Base-by-base conservation (phyloP, 53 echinoderm and acorn worm genomes). In the Astropecten irregularis region DNA sequence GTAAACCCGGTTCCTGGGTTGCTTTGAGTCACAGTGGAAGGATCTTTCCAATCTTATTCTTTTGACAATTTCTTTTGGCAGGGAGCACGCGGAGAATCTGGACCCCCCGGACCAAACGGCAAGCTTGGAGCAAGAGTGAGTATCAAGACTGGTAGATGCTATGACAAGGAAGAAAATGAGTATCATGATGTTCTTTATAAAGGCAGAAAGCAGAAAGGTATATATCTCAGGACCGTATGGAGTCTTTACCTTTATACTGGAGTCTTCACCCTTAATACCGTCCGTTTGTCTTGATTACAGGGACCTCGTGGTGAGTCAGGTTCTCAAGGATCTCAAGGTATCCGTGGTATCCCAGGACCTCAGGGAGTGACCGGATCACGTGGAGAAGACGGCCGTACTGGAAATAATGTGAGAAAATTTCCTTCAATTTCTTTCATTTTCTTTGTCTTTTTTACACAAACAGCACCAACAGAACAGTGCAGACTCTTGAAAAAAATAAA, bases 341-440 rank as follows among this genome's bases (percentile, higher is more conserved):
- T 86, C 27, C 86, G 90, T 72, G 90, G 90, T 36, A 11, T 57
- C 16, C 66, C 48, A 57, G 90, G 84, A 69, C 27, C 16, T 23
- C 19, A 37, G 56, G 84, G 84, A 56, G 13, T 14, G 19, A 20
- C 28, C 28, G 84, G 84, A 29, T 14, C 70, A 3, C 10, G 69
- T 6, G 84, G 84, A 27, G 57, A 69, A 14, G 59, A 69, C 18
- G 84, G 84, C 42, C 38, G 70, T 22, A 34, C 19, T 26, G 84
- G 84, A 50, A 44, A 23, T 18, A 9, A 9, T 40, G 84, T 84
- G 46, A 84, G 84, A 49, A n/a, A n/a, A n/a, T 19, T 0, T 38
- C 15, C 23, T 49, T n/a, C 0, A 14, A 31, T 60, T 60, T 8
- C 3, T 1, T 9, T 9, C 7, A 44, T 44, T 7, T 44, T 44